Conservation (phyloP, 2,113 vertebrate species). For the Stigmatopora nigra region DNA sequence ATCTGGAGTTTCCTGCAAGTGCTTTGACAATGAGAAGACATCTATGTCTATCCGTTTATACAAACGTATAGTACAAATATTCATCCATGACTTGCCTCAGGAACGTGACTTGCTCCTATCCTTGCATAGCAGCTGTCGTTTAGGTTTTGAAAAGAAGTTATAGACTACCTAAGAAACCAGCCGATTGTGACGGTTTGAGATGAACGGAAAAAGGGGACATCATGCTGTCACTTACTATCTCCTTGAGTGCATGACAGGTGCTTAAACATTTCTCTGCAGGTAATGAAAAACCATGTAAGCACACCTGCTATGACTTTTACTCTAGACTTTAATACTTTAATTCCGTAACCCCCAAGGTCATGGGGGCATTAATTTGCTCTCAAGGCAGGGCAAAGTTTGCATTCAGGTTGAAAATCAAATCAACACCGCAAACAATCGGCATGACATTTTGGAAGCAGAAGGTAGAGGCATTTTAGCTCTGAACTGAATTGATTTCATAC, state of each 20-base stretch:
- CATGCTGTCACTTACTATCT: constrained; percentile 39
- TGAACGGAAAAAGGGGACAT: constrained; percentile 26
- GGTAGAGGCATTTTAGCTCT: background rate
- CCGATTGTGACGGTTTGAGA: constrained; percentile 38
- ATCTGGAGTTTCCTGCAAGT: too few species aligned
- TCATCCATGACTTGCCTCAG: constrained; percentile 3
- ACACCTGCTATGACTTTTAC: constrained; percentile 17
- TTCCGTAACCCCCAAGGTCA: constrained; percentile 26
- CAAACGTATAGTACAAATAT: background rate
- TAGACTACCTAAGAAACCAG: constrained; percentile 34
- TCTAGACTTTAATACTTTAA: constrained; percentile 23
- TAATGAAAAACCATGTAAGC: constrained; percentile 21
- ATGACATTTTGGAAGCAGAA: constrained; percentile 15
- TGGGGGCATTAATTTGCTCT: constrained; percentile 19
- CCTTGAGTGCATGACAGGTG: constrained; percentile 42
- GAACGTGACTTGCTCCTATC: constrained; percentile 5
- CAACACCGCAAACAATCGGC: constrained; percentile 14
- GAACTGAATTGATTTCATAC: constrained; percentile 6
- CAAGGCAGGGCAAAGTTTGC: constrained; percentile 40
- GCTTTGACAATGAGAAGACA: too few species aligned
- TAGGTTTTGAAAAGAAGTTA: constrained; percentile 6
- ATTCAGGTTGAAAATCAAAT: constrained; percentile 35
- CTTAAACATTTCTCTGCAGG: constrained; percentile 46
- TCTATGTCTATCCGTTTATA: background rate
- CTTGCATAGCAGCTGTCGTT: background rate